These are phyloP conservation scores for Puffinus mauretanicus DNA, from an alignment of 2,113 vertebrate genomes.

Conservation along the genomic window DNA sequence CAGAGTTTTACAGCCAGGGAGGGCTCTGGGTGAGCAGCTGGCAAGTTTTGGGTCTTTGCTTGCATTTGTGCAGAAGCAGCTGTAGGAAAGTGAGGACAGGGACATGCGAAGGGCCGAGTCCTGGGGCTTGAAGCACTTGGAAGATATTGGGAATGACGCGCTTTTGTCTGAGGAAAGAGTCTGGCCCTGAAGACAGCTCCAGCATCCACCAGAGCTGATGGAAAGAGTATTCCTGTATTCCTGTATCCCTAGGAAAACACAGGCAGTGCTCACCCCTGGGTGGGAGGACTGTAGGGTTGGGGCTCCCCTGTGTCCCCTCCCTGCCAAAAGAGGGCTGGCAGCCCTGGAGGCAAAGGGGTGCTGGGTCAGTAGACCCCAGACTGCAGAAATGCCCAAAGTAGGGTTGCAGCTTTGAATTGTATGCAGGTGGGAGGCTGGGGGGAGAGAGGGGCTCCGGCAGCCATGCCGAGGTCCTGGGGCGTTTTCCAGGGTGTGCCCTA, in stretches of 20 bases:
- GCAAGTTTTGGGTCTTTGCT: background rate
- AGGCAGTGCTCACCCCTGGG: background rate
- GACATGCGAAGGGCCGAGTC: background rate
- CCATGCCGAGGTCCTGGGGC: background rate
- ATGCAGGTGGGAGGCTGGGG: background rate
- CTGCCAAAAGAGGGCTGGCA: background rate
- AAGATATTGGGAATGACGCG: fast-evolving
- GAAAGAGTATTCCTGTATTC: background rate
- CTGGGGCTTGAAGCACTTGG: background rate
- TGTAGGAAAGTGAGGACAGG: background rate
- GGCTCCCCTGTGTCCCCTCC: fast-evolving
- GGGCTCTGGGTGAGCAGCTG: background rate
- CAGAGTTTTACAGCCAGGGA: background rate
- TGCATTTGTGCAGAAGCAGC: background rate
- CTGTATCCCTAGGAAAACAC: background rate
- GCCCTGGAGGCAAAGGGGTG: background rate
- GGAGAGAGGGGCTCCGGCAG: background rate
- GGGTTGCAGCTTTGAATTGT: background rate
- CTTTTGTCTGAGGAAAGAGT: background rate
- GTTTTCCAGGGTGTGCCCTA: background rate
- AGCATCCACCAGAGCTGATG: background rate
- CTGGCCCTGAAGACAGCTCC: background rate
- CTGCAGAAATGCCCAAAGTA: background rate
- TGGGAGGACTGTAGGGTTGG: background rate
- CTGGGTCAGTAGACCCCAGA: background rate